These are phyloP conservation scores for Nestor notabilis DNA, from an alignment of 2,113 vertebrate genomes.

Conservation along the genomic window DNA sequence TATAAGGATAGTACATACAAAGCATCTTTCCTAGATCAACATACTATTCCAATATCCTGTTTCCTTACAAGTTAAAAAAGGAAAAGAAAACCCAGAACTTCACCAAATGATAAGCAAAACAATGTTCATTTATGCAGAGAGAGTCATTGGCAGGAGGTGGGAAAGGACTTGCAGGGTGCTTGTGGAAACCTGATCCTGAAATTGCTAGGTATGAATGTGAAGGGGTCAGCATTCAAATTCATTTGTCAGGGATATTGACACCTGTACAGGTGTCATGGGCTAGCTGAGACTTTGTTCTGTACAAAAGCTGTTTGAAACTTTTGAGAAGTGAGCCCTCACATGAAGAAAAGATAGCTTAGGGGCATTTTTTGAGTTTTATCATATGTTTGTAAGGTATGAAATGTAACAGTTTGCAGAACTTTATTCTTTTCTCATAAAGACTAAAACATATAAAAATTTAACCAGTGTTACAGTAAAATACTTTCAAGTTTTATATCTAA, in stretches of 20 bases:
- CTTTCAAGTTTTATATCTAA: neutral
- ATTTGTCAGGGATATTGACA: neutral
- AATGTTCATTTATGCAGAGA: neutral
- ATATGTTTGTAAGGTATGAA: neutral
- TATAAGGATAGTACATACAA: neutral
- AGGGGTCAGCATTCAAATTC: neutral
- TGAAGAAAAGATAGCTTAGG: constrained; percentile 69
- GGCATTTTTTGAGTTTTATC: constrained; percentile 17
- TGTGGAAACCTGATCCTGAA: constrained; percentile 31
- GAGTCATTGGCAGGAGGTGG: neutral
- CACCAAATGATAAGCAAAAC: neutral
- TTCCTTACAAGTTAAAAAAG: neutral
- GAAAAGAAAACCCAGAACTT: neutral
- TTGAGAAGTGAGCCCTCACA: constrained; percentile 44
- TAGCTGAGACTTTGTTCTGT: constrained; percentile 38
- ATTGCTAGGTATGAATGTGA: neutral
- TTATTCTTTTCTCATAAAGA: neutral
- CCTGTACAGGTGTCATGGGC: constrained; percentile 15
- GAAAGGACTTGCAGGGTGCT: neutral
- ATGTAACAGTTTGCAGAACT: neutral
- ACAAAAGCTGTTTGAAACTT: constrained; percentile 28
- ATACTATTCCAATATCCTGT: neutral
- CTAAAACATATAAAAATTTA: neutral
- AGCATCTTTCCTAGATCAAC: neutral
- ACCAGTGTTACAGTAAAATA: neutral